phyloP scores from a whole-genome alignment of 2,888 invertebrate genomes.

The Pterostichus niger region DNA sequence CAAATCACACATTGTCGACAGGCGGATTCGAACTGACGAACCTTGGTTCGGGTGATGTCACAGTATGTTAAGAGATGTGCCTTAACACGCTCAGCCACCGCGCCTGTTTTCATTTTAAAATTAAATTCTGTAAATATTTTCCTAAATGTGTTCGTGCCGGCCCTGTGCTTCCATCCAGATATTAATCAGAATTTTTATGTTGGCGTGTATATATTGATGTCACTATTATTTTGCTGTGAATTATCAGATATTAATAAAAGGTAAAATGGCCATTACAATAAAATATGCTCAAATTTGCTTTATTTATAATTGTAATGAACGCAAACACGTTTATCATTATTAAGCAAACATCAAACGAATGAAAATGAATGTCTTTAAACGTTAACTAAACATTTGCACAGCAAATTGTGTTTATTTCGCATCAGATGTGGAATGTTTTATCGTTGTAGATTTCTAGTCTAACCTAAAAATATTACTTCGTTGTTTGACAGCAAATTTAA shows the following conservation, averaged over 20 bases:
- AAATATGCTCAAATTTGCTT: constrained; percentile 52
- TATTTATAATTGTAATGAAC: constrained; percentile 35
- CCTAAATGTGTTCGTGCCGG: not conserved
- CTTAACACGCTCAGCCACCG: no score
- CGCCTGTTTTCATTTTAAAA: no score
- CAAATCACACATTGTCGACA: no score
- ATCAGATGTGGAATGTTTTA: constrained; percentile 38
- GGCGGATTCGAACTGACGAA: no score
- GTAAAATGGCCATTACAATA: constrained; percentile 33
- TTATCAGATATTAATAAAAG: constrained; percentile 51
- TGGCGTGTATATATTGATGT: constrained; percentile 21
- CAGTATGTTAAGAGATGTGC: no score
- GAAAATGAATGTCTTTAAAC: constrained; percentile 56
- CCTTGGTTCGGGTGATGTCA: no score
- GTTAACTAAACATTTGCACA: constrained; percentile 44
- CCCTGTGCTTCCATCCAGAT: constrained; percentile 28
- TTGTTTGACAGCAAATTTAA: constrained; percentile 46
- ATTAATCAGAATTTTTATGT: constrained; percentile 33
- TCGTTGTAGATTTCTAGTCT: constrained; percentile 30
- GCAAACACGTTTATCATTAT: constrained; percentile 44
- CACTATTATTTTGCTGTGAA: constrained; percentile 7
- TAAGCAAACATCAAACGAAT: constrained; percentile 55
- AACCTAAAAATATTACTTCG: constrained; percentile 52
- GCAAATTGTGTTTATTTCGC: constrained; percentile 51
- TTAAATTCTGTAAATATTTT: no score